A percentile compares a stretch with the other conserved stretches of the same genome.
phyloP scores from a whole-genome alignment of 2,888 invertebrate genomes.

The Nymphalis urticae region DNA sequence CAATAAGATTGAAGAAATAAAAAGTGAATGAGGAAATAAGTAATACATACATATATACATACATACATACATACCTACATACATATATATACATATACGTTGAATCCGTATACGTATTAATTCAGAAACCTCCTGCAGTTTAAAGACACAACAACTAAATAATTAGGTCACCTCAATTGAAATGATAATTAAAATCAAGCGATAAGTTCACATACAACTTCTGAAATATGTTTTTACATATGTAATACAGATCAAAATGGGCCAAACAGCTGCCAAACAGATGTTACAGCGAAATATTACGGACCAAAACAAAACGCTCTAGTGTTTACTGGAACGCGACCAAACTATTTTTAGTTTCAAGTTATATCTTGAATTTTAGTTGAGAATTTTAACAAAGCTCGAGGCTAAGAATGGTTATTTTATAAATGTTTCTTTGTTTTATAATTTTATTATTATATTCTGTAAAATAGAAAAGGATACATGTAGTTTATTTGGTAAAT shows the following conservation, averaged over 20 bases:
- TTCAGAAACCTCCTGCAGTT: conserved; percentile 13
- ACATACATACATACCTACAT: no score
- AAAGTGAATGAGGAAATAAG: no score
- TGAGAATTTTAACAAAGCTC: conserved; percentile 17
- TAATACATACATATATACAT: no score
- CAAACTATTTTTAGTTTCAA: conserved; percentile 33
- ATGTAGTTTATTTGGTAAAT: no score
- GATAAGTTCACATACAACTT: conserved; percentile 21
- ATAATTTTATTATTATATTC: no score
- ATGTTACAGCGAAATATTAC: conserved; percentile 52
- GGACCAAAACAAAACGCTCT: conserved; percentile 18
- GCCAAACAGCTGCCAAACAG: conserved; percentile 63
- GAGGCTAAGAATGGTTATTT: not conserved
- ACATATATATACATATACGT: no score
- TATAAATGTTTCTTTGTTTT: not conserved
- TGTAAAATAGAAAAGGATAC: no score
- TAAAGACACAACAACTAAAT: conserved; percentile 5
- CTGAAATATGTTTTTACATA: conserved; percentile 45
- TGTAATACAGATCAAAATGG: conserved; percentile 54
- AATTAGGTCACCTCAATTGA: conserved; percentile 24
- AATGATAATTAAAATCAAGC: conserved; percentile 17
- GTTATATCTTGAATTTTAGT: conserved; percentile 24
- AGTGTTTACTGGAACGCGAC: conserved; percentile 32
- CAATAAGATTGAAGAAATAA: no score
- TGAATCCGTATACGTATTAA: no score